Conservation (phyloP, 1,140 invertebrate species). For the Bombus balteatus region DNA sequence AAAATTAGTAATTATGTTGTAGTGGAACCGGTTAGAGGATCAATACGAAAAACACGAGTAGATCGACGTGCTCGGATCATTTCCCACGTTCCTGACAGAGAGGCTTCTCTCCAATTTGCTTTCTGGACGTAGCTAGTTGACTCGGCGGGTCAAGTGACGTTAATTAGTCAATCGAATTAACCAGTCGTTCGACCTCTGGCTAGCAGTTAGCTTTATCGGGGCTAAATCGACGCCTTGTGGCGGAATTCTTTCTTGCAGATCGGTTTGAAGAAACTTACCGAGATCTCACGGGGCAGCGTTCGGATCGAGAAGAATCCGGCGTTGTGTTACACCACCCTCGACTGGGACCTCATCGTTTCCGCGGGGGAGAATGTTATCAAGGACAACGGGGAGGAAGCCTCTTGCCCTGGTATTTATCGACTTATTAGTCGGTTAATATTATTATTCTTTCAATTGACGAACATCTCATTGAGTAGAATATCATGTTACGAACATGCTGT, state of each 20-base stretch:
- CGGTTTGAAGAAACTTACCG: constrained; percentile 86
- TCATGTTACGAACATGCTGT: too few relatives aligned
- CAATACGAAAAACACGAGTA: background rate
- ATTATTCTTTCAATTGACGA: background rate
- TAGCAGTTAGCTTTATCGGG: constrained; percentile 35
- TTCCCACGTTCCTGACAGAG: constrained; percentile 25
- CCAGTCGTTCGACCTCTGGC: constrained; percentile 56
- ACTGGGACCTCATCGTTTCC: constrained; percentile 86
- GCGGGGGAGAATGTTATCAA: constrained; percentile 81
- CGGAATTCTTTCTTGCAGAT: constrained; percentile 80
- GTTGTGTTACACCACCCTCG: constrained; percentile 89
- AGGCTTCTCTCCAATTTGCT: constrained; percentile 49
- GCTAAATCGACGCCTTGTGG: constrained; percentile 28
- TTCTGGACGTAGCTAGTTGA: constrained; percentile 59
- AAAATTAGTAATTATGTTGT: background rate
- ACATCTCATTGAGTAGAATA: background rate
- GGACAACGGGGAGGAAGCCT: constrained; percentile 65
- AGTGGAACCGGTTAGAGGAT: background rate
- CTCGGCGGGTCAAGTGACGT: constrained; percentile 63
- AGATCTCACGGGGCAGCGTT: constrained; percentile 87
- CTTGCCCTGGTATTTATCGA: constrained; percentile 63
- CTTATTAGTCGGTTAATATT: background rate
- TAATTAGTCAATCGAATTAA: constrained; percentile 70
- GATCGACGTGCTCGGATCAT: background rate
- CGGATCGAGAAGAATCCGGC: constrained; percentile 88